Base-by-base conservation (phyloP, 2,797 vertebrate genomes). In the Trachops cirrhosus region DNA sequence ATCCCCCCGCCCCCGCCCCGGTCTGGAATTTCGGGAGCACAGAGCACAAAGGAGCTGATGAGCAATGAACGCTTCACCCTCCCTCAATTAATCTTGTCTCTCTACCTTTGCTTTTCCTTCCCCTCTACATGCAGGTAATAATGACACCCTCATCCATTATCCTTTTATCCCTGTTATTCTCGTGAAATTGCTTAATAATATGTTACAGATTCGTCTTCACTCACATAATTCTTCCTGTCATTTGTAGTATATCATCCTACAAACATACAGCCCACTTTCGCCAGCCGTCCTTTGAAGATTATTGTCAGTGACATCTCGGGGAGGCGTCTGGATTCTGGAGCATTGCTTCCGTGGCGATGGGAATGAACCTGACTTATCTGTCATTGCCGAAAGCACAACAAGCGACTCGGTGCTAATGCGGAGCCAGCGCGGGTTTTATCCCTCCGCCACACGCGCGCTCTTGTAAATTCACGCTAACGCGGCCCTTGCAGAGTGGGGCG, bases 81-180 rank as follows among this genome's bases (percentile, higher is more conserved):
- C 99, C 99, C 99, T 99, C 99, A 99, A 99, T 99, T 99, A 99
- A 99, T 99, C 99, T 99, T 99, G 99, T 99, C 99, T 99, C 98
- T 98, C 99, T 99, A 99, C 99, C 99, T 99, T 99, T 99, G 98
- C 99, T 98, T 99, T 98, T 98, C 98, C 98, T 98, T 98, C 99
- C 99, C 98, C 98, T 99, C 99, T 98, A 98, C 99, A 98, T 99
- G 98, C 98, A 99, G 99, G 99, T 99, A 99, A 99, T 99, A 99
- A 99, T 99, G 99, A 99, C 99, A 99, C 98, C 98, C 99, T 99
- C 99, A 99, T 99, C 99, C 99, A 99, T 99, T 99, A 99, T 99
- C 99, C 99, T 99, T 99, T 99, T 99, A 99, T 99, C 99, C 99
- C 98, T 98, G 99, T 99, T 99, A 99, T 99, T 99, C 99, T 99